A percentile compares a stretch with the other conserved stretches of the same genome.
Evolutionary conservation across 2,113 vertebrate species (phyloP).

Genomic region (Coregonus clupeaformis): DNA sequence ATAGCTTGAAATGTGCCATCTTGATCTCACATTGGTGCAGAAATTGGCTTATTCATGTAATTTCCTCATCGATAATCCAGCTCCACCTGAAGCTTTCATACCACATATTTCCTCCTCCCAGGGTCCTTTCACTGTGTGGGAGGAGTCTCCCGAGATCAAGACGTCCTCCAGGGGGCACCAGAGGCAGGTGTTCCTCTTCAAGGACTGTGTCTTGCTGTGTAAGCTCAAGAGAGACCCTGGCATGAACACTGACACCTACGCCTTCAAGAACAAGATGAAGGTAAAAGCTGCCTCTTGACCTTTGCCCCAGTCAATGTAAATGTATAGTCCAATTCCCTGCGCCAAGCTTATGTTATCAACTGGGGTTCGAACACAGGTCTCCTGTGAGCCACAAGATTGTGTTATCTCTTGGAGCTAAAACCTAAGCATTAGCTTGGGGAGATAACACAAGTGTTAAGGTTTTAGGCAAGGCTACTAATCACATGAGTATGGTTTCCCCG

Average conservation of each 20-base stretch:
- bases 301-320: background rate
- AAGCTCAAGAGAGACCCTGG: conserved; percentile 85
- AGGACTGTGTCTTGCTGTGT: conserved; percentile 89
- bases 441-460: too few species aligned
- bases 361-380: too few species aligned
- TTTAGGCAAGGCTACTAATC: too few species aligned
- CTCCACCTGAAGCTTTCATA: background rate
- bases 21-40: too few species aligned
- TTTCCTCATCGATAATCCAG: background rate
- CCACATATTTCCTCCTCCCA: conserved; percentile 45
- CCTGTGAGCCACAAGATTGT: background rate
- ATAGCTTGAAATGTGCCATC: background rate
- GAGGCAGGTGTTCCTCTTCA: conserved; percentile 93
- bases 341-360: too few species aligned
- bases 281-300: conserved; percentile 52
- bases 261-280: conserved; percentile 98
- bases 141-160: conserved; percentile 87
- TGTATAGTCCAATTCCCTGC: background rate
- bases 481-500: too few species aligned
- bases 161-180: conserved; percentile 91
- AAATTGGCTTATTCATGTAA: too few species aligned
- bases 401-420: background rate
- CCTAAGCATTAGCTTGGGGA: background rate
- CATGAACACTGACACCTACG: conserved; percentile 82
- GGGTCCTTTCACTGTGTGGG: conserved; percentile 94